Base-by-base conservation (phyloP, 2,888 invertebrate genomes). In the Melipona beecheii region DNA sequence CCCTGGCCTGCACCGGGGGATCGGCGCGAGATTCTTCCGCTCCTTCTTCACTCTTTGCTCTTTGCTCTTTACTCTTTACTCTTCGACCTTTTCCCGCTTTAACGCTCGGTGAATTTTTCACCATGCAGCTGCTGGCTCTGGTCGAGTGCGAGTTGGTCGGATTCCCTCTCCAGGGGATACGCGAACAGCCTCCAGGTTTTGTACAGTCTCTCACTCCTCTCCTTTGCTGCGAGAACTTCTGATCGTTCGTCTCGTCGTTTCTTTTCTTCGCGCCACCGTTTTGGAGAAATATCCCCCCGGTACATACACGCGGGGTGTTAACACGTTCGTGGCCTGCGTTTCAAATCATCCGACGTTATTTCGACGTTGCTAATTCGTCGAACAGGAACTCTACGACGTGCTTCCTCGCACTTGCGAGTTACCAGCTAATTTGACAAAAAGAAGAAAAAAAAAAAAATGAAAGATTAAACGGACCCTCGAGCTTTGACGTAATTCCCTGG, bases 91-190 rank as follows among this genome's bases (percentile, higher is more conserved):
- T 72, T 60, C 43, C 79, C 68, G 78, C 75, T 86, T 88, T 87
- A 88, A 89, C 77, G 83, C 70, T 82, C 82, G 75, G 85, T 86
- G 84, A 90, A 89, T 89, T 90, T 90, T 90, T 89, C 82, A 88
- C 68, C 80, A 31, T 66, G 69, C 83, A 81, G 77, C 82, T 84
- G 73, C 83, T 83, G 82, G 66, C 79, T 43, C 43, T 82, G 73
- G 74, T 56, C 77, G 69, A 60, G 50, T 80, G 62, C 82, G 70
- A 75, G 66, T 79, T 54, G 70, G 75, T 69, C 66, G 72, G 78
- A 79, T 84, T 84, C 56, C 19, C 31, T 50, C 83, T 65, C 75
- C 43, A 43, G 52, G 75, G 64, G 64, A 84, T 80, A 69, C 77
- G 70, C 69, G 66, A 70, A 36, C 78, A 78, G 64, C 60, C 68